Percentiles rank a stretch among this genome's conserved stretches.
phyloP scores from a whole-genome alignment of 1,140 invertebrate species.

The Augochlora pura region DNA sequence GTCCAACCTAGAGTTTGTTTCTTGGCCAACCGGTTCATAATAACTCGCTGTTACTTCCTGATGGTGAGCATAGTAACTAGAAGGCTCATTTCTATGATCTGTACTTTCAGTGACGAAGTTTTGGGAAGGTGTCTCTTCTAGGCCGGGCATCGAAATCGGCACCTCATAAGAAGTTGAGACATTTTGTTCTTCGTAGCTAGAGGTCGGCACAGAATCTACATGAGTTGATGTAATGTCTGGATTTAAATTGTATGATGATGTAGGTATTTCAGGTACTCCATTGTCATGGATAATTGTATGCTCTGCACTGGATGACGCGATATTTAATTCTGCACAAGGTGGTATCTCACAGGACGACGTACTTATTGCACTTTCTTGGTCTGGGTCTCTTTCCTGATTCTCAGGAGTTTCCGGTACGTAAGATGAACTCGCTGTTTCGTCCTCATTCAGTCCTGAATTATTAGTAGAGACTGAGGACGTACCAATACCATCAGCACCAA shows the following conservation, averaged over 20 bases:
- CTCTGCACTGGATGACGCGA: conserved; percentile 75
- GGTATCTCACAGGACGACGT: conserved; percentile 79
- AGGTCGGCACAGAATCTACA: conserved; percentile 71
- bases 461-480: conserved; percentile 72
- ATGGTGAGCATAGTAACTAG: conserved; percentile 74
- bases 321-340: conserved; percentile 77
- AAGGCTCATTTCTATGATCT: conserved; percentile 72
- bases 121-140: conserved; percentile 74
- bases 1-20: conserved; percentile 66
- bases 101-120: conserved; percentile 75
- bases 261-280: conserved; percentile 76
- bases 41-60: conserved; percentile 73
- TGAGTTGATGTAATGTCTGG: conserved; percentile 76
- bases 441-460: conserved; percentile 74
- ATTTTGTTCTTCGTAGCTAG: conserved; percentile 77
- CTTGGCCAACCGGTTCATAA: conserved; percentile 67
- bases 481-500: conserved; percentile 72
- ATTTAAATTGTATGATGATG: conserved; percentile 76
- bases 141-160: conserved; percentile 73
- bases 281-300: conserved; percentile 76
- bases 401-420: conserved; percentile 79
- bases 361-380: conserved; percentile 78
- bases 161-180: conserved; percentile 77
- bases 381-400: conserved; percentile 77
- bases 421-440: conserved; percentile 77